Base-by-base conservation (phyloP, 2,113 vertebrate species). In the Apaloderma vittatum region DNA sequence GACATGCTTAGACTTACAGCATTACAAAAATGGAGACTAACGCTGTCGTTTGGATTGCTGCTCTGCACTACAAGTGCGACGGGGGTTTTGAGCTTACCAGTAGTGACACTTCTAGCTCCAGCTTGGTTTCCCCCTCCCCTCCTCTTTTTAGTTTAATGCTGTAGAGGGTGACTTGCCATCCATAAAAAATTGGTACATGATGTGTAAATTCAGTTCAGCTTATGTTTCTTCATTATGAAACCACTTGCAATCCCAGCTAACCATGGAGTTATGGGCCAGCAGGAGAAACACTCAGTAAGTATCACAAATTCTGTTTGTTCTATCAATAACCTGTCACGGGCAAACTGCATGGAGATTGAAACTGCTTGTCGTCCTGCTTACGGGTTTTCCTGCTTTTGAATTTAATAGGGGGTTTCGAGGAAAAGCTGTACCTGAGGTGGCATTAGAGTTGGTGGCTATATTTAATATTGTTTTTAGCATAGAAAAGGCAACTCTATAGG, bases 231-330 rank as follows among this genome's bases (percentile, higher is more conserved):
- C 99, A 99, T 98, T 98, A 99, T 99, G 99, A 99, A 99, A 99
- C 99, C 99, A 97, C 99, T 99, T 99, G 99, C 99, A 97, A 95
- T 98, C 96, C 98, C 99, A 98, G 99, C 99, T 98, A 99, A 98
- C 98, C 99, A 99, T 99, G 99, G 99, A 99, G 98, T 99, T 99
- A 98, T 98, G 98, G 99, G 99, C 98, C 99, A 99, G 98, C 99
- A 98, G 97, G 99, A 99, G 98, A 99, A 99, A 97, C 98, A 98
- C 95, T 98, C 99, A 97, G 99, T 99, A 98, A 99, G 99, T 99
- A 99, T 97, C 97, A 73, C 97, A 94, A 97, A 98, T 95, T 97
- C 97, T 95, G 97, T 92, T 96, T 94, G 94, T 96, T 97, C 97
- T 97, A 26, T 95, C 67, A 92, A 78, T 75, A 93, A 96, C 75